These are phyloP conservation scores for Pongo pygmaeus DNA, from an alignment of 2,113 vertebrate species.

Conservation along the genomic window DNA sequence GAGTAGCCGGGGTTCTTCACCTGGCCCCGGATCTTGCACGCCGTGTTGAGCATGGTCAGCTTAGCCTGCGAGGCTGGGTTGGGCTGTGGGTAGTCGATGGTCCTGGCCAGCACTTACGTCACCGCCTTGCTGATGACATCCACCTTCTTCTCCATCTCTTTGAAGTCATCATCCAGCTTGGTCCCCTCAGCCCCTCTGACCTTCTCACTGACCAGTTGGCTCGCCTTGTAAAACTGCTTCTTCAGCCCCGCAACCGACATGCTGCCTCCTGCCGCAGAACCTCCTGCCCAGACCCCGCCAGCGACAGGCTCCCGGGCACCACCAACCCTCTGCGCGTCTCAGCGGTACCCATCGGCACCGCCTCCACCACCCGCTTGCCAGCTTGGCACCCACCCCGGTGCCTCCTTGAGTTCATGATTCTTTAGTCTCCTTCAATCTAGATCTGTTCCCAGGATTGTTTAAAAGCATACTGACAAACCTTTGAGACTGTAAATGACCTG, in stretches of 20 bases:
- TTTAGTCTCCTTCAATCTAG: neutral
- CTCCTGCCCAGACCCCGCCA: neutral
- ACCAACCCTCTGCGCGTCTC: neutral
- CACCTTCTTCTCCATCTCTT: constrained; percentile 98
- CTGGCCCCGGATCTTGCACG: constrained; percentile 98
- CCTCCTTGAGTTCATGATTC: constrained; percentile 27
- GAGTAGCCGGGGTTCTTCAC: constrained; percentile 98
- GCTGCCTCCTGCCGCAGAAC: constrained; percentile 70
- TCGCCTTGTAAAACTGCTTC: constrained; percentile 99
- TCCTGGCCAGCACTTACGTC: constrained; percentile 94
- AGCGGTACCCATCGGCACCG: neutral
- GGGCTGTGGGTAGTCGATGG: constrained; percentile 97
- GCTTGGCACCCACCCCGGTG: constrained; percentile 5
- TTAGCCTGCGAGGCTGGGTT: constrained; percentile 99
- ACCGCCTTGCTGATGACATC: constrained; percentile 98
- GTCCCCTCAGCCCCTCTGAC: constrained; percentile 97
- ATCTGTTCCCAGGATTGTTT: neutral
- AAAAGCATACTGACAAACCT: no score
- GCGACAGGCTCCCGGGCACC: neutral
- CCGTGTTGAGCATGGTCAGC: constrained; percentile 97
- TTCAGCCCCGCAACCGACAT: constrained; percentile 98
- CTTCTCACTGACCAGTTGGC: constrained; percentile 97
- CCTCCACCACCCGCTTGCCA: neutral
- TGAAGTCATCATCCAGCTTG: constrained; percentile 97
- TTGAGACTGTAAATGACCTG: no score